A percentile compares a stretch with the other conserved stretches of the same genome.
Conservation (phyloP, 2,113 vertebrate species). For the Phyllostomus hastatus region DNA sequence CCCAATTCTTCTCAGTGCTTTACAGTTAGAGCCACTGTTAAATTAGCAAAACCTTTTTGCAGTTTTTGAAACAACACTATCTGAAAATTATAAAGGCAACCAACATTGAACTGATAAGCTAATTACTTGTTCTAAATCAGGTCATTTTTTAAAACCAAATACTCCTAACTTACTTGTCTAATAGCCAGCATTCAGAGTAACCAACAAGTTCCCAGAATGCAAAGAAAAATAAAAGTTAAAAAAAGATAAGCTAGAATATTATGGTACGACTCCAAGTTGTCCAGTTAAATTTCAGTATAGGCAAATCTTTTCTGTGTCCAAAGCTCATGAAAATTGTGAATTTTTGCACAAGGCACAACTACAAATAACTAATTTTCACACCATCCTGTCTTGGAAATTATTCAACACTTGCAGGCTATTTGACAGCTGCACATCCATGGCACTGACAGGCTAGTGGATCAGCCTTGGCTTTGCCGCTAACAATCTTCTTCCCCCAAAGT, state of each 20-base stretch:
- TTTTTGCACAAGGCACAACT: not conserved
- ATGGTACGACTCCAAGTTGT: not conserved
- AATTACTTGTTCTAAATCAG: not conserved
- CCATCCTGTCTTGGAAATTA: not conserved
- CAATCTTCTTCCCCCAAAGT: not conserved
- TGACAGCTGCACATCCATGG: not conserved
- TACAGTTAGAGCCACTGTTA: not conserved
- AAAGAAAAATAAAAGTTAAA: not conserved
- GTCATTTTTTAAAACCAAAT: not conserved
- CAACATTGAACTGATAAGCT: not conserved
- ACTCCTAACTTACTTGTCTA: not conserved
- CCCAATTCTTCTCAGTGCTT: not conserved
- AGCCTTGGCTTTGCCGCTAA: not conserved
- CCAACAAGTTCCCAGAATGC: not conserved
- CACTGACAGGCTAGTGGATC: not conserved
- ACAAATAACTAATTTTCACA: not conserved
- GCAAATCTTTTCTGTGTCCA: not conserved
- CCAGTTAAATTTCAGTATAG: not conserved
- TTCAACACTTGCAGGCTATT: not conserved
- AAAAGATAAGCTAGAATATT: not conserved
- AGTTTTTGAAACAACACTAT: not conserved
- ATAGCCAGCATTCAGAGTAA: not conserved
- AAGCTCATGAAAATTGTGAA: not conserved
- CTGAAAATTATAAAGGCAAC: not conserved
- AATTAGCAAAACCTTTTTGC: not conserved